Conservation (phyloP, 1,140 invertebrate genomes). For the Centruroides vittatus region DNA sequence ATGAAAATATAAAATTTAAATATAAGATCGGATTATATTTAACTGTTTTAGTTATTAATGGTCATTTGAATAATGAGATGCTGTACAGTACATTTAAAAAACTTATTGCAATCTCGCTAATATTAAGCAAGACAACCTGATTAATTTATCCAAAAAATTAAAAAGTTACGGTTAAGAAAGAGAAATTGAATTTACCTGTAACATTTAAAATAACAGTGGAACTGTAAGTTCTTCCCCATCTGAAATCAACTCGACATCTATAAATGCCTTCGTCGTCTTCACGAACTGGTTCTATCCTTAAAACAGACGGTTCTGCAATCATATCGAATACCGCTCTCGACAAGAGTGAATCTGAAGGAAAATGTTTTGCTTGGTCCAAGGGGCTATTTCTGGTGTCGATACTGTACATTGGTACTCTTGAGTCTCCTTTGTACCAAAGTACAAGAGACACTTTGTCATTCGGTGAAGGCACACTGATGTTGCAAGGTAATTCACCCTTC, state of each 20-base stretch:
- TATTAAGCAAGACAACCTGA: not conserved
- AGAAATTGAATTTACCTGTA: conserved; percentile 49
- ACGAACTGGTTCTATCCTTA: conserved; percentile 12
- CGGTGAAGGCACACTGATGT: conserved; percentile 53
- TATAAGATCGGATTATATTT: no score
- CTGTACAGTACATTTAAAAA: no score
- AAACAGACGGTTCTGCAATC: conserved; percentile 31
- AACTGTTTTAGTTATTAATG: no score
- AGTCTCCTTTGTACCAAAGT: conserved; percentile 70
- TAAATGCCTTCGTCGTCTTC: conserved; percentile 19
- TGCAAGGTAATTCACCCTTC: conserved; percentile 63
- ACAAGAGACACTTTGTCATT: conserved; percentile 79
- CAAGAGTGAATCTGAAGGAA: conserved; percentile 10
- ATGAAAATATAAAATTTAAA: no score
- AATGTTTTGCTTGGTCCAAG: conserved; percentile 18
- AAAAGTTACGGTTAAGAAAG: not conserved
- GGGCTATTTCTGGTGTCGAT: conserved; percentile 17
- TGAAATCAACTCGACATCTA: conserved; percentile 49
- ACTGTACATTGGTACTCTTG: conserved; percentile 70
- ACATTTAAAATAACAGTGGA: conserved; percentile 60
- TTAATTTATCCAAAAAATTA: not conserved
- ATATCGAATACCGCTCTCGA: conserved; percentile 17
- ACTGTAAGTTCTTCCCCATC: conserved; percentile 61
- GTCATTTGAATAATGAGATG: no score
- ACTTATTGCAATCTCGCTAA: not conserved